Evolutionary conservation across 2,797 vertebrate genomes (phyloP).

Genomic region (Todus mexicanus): DNA sequence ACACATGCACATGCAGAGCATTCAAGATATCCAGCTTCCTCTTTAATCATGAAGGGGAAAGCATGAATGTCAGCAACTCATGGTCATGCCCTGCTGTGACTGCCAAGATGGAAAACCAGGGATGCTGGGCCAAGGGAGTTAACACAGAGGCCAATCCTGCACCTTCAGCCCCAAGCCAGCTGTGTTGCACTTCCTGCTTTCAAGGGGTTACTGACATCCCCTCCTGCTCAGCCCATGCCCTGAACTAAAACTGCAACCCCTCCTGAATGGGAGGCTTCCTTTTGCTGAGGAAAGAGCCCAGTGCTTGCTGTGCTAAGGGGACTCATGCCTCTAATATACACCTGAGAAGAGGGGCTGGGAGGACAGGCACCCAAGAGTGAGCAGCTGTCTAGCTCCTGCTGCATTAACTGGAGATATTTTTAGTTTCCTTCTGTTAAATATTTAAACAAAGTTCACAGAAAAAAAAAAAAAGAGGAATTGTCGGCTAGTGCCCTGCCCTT

Average conservation of each 20-base stretch:
- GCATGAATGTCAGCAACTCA: background rate
- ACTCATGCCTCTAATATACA: background rate
- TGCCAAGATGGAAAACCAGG: background rate
- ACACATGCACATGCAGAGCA: background rate
- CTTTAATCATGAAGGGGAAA: background rate
- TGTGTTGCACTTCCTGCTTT: background rate
- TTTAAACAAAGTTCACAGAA: slow-evolving; percentile 67
- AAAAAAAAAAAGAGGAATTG: slow-evolving; percentile 43
- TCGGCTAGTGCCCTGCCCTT: slow-evolving; percentile 59
- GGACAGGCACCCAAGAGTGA: background rate
- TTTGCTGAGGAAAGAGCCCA: background rate
- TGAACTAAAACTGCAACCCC: background rate
- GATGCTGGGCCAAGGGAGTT: background rate
- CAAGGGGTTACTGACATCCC: background rate
- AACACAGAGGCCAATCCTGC: background rate
- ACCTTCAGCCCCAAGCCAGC: background rate
- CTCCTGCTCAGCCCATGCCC: background rate
- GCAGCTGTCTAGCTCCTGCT: slow-evolving; percentile 39
- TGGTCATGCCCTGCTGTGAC: background rate
- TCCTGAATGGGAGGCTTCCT: background rate
- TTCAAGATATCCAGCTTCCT: background rate
- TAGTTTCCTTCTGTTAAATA: slow-evolving; percentile 69
- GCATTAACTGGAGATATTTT: slow-evolving; percentile 65
- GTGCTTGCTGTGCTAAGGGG: background rate
- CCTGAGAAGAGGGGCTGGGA: slow-evolving; percentile 9